Evolutionary conservation across 2,113 vertebrate species (phyloP), one percentile per base, ranked within the genome.

Genomic region (Lota lota): DNA sequence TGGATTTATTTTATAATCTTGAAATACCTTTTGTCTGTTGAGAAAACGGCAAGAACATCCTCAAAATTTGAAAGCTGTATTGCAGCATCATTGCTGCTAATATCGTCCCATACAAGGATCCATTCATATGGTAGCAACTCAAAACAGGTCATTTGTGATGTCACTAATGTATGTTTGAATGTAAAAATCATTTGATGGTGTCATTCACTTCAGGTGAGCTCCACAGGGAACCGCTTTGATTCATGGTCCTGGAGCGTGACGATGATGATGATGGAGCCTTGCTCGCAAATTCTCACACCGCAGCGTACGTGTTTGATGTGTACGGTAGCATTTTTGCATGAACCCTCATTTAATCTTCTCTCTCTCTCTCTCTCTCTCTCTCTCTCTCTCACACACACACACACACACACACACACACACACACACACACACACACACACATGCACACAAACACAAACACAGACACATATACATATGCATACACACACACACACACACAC

Each of bases 301-400:
- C 12, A 53, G 51, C 51, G 51, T 53, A 14, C 17, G 5, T 53
- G 51, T 53, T 17, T 15, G 17, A 53, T 3, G 51, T 53, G 51
- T 53, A 17, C 51, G 51, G 17, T 17, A 17, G 12, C 51, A 2
- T 61, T 22, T 61, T 21, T 61, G 4, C 22, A 20, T 60, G 11
- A 22, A 22, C 4, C 14, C 19, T 22, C 20, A 22, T 60, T 22
- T 14, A 8, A 6, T 5, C 20, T n/a, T 56, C 53, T 56, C 53
- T 54, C 51, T 54, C 51, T 54, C 53, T 54, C 53, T 54, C 53
- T 54, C 53, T 17, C 53, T 56, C 53, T 56, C 53, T 56, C 53
- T 56, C 53, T 56, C 53, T 56, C 53, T 56, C 53, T 56, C n/a
- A 33, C 7, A 33, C 28, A 33, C 28, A 33, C 4, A 4, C 24